phyloP scores from a whole-genome alignment of 1,140 invertebrate species.

The Delia radicum region DNA sequence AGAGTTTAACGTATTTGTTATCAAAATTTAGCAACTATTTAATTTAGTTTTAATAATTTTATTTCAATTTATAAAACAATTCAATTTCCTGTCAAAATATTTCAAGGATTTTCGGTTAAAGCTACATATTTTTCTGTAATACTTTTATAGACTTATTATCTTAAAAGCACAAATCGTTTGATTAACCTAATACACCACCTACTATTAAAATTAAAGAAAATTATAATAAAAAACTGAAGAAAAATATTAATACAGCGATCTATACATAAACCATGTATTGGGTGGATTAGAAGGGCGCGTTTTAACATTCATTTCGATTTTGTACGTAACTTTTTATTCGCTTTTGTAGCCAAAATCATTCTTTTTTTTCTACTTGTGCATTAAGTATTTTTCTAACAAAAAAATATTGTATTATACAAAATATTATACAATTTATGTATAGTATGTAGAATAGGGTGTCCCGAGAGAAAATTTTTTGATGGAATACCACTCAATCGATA shows the following conservation, averaged over 20 bases:
- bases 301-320: neutral
- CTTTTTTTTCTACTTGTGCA: neutral
- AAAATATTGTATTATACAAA: neutral
- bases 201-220: neutral
- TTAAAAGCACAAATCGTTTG: too few species aligned
- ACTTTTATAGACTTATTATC: too few species aligned
- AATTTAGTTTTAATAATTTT: too few species aligned
- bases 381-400: neutral
- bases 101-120: too few species aligned
- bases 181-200: neutral
- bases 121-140: too few species aligned
- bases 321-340: neutral
- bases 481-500: too few species aligned
- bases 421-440: neutral
- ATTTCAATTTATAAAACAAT: too few species aligned
- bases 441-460: too few species aligned
- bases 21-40: too few species aligned
- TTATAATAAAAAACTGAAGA: neutral
- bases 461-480: too few species aligned
- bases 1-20: too few species aligned
- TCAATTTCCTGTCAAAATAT: too few species aligned
- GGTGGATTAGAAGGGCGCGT: slow-evolving; percentile 6
- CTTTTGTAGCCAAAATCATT: neutral
- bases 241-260: neutral
- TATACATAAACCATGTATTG: neutral